Evolutionary conservation across 2,113 vertebrate genomes (phyloP).

Genomic region (Coptodon rendalli): DNA sequence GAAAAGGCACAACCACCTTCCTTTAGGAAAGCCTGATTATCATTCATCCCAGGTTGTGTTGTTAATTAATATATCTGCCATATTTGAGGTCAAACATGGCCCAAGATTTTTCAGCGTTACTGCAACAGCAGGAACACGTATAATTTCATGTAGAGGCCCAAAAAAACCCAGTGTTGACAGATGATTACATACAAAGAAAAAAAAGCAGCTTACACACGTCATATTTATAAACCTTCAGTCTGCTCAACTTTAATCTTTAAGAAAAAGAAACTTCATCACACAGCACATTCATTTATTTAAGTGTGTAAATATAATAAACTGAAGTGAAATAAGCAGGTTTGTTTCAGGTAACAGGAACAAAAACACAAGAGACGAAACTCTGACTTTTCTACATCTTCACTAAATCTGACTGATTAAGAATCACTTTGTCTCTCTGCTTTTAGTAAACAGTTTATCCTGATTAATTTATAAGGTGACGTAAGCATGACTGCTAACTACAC

Average conservation of each 20-base stretch:
- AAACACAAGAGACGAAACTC: background rate
- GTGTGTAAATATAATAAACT: background rate
- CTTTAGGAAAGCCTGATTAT: background rate
- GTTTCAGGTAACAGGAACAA: background rate
- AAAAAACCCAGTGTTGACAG: background rate
- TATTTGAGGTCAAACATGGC: background rate
- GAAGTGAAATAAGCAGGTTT: accelerated
- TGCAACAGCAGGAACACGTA: background rate
- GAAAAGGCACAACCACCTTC: background rate
- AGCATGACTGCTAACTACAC: background rate
- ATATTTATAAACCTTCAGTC: background rate
- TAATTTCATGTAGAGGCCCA: background rate
- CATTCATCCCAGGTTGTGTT: background rate
- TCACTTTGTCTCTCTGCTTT: background rate
- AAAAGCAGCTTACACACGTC: background rate
- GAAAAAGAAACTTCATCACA: background rate
- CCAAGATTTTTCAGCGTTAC: background rate
- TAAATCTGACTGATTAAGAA: background rate
- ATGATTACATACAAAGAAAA: background rate
- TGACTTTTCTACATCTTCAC: background rate
- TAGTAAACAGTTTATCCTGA: background rate
- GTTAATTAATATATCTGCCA: background rate
- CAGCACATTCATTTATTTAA: background rate
- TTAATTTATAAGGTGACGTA: background rate
- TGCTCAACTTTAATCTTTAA: background rate